Conservation (phyloP, 2,113 vertebrate genomes). For the Perca flavescens region DNA sequence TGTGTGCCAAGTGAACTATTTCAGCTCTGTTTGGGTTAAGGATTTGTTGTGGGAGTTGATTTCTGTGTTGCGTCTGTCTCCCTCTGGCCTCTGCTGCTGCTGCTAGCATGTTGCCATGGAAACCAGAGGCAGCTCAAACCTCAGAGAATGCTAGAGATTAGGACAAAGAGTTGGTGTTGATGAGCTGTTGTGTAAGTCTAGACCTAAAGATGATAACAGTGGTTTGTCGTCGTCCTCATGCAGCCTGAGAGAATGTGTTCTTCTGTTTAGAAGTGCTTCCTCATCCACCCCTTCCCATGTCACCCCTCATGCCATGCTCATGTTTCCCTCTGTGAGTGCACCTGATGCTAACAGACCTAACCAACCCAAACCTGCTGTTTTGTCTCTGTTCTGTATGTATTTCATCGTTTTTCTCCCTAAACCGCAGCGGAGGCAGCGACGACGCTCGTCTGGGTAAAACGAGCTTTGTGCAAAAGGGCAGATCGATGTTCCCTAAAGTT, state of each 20-base stretch:
- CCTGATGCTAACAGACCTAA: conserved; percentile 45
- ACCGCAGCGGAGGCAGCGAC: conserved; percentile 65
- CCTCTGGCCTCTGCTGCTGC: not conserved
- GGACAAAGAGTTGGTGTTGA: not conserved
- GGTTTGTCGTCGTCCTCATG: too few species aligned
- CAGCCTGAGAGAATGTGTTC: not conserved
- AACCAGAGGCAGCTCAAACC: conserved; percentile 42
- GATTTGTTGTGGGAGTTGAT: conserved; percentile 12
- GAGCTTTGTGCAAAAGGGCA: conserved; percentile 74
- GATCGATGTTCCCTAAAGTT: conserved; percentile 84
- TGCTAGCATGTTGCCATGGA: conserved; percentile 37
- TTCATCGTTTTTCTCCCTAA: conserved; percentile 67
- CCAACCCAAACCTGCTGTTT: conserved; percentile 56
- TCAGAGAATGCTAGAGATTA: not conserved
- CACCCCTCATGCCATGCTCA: conserved; percentile 33
- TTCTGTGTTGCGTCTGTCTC: not conserved
- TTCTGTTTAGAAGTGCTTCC: conserved; percentile 17
- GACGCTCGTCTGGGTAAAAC: conserved; percentile 67
- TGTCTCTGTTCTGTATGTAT: conserved; percentile 72
- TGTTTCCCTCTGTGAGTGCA: conserved; percentile 11
- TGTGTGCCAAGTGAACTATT: conserved; percentile 17
- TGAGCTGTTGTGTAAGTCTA: not conserved
- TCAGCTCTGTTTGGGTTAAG: conserved; percentile 35
- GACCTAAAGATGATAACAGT: not conserved
- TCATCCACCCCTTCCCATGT: conserved; percentile 19